phyloP scores from a whole-genome alignment of 2,797 vertebrate genomes.

The Sardinella longiceps region DNA sequence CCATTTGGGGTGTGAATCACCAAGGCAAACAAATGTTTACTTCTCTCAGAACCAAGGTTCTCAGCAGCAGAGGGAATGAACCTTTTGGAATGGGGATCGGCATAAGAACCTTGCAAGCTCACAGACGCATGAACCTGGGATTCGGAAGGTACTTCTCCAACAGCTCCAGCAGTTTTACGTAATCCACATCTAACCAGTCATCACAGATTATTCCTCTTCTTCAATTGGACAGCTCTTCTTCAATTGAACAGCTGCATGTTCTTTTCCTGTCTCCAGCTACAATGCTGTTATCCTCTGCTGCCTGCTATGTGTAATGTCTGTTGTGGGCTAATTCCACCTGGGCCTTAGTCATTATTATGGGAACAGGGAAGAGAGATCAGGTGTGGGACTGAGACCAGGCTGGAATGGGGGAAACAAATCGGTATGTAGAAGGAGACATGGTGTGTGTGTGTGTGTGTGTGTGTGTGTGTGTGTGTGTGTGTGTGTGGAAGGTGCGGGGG shows the following conservation, averaged over 20 bases:
- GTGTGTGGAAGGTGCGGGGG: background rate
- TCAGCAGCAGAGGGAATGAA: background rate
- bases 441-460: background rate
- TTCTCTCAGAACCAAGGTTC: background rate
- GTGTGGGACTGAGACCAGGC: background rate
- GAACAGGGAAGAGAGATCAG: too few species aligned
- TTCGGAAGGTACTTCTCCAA: background rate
- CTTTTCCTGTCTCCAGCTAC: background rate
- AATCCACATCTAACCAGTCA: background rate
- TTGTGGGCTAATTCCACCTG: too few species aligned
- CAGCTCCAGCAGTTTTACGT: background rate
- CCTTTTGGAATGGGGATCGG: background rate
- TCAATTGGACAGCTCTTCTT: too few species aligned
- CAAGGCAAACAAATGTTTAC: background rate
- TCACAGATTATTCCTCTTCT: background rate
- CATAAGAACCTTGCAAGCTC: background rate
- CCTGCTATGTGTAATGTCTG: background rate
- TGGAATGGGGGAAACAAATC: too few species aligned
- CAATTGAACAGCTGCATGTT: too few species aligned
- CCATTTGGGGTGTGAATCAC: background rate
- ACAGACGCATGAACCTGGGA: background rate
- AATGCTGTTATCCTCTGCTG: background rate
- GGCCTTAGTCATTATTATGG: too few species aligned
- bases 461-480: background rate
- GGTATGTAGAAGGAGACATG: background rate